These are phyloP conservation scores for Synodontis membranacea DNA, from an alignment of 2,113 vertebrate genomes.

Conservation along the genomic window DNA sequence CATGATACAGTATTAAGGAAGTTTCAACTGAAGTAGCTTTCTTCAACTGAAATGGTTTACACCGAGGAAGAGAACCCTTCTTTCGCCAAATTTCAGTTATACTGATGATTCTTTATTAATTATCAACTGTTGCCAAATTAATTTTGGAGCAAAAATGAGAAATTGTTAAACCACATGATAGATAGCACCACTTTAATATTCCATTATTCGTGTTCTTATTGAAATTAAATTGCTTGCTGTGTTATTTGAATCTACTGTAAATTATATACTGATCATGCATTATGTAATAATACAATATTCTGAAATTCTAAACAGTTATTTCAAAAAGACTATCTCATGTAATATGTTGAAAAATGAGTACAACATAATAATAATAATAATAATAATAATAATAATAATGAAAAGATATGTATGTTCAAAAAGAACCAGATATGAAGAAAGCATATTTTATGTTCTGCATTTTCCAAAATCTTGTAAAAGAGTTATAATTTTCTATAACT, in stretches of 20 bases:
- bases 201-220: background rate
- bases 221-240: background rate
- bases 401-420: background rate
- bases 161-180: background rate
- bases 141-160: background rate
- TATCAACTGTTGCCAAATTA: background rate
- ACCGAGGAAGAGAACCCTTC: background rate
- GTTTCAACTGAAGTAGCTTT: background rate
- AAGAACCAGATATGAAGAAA: background rate
- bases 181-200: background rate
- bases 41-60: background rate
- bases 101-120: background rate
- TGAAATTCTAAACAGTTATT: background rate
- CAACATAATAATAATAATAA: too few species aligned
- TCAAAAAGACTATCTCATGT: background rate
- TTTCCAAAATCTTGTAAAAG: background rate
- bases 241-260: background rate
- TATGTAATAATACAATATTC: background rate
- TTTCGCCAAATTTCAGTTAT: background rate
- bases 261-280: too few species aligned
- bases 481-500: background rate
- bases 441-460: background rate
- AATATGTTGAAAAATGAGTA: background rate
- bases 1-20: background rate
- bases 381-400: background rate